Evolutionary conservation across 2,797 vertebrate species (phyloP).

Genomic region (Semotilus atromaculatus): DNA sequence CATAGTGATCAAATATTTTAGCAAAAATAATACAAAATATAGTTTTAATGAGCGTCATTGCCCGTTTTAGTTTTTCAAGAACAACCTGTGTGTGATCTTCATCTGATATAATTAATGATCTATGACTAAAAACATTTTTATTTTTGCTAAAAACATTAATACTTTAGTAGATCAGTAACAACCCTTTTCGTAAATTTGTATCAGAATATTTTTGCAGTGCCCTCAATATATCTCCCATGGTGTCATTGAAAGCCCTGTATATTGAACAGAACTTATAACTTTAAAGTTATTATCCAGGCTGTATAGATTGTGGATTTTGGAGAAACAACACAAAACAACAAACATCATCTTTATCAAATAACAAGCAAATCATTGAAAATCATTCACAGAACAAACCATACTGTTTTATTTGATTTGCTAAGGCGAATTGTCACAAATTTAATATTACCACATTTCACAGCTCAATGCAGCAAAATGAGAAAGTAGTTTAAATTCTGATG

Average conservation of each 20-base stretch:
- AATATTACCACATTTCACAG: background rate
- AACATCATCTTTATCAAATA: background rate
- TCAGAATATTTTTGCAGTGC: background rate
- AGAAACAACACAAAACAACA: background rate
- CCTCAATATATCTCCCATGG: background rate
- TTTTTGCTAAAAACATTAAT: too few species aligned
- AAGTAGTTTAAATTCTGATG: constrained; percentile 35
- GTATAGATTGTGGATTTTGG: background rate
- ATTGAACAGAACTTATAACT: background rate
- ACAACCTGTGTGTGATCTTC: background rate
- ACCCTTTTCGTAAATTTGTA: background rate
- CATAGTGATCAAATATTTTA: background rate
- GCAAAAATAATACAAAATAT: background rate
- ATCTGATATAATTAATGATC: background rate
- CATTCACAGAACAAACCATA: background rate
- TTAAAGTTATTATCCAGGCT: background rate
- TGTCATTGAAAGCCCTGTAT: background rate
- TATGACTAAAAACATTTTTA: background rate
- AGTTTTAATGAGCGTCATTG: background rate
- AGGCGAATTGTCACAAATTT: background rate
- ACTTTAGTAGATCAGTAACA: too few species aligned
- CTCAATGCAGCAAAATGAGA: constrained; percentile 33
- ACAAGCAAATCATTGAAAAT: background rate
- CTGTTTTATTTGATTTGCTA: background rate
- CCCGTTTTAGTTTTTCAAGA: background rate